Evolutionary conservation across 2,113 vertebrate genomes (phyloP).

Genomic region (Eptesicus fuscus): DNA sequence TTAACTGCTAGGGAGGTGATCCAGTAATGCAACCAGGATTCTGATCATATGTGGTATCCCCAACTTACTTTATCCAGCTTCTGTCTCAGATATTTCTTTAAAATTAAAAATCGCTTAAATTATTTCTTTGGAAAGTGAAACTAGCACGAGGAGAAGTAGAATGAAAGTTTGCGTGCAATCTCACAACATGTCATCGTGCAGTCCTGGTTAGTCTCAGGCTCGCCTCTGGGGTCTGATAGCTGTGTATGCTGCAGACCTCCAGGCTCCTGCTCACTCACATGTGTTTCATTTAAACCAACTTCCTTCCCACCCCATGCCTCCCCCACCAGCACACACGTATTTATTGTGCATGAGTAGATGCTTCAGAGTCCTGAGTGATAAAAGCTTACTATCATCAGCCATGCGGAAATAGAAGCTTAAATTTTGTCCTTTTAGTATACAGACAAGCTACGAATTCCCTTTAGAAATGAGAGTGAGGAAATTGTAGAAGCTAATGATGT

Average conservation of each 20-base stretch:
- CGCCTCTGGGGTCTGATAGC: not conserved
- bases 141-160: not conserved
- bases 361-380: not conserved
- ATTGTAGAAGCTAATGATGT: not conserved
- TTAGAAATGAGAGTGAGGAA: not conserved
- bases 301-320: not conserved
- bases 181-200: not conserved
- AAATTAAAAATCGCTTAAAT: not conserved
- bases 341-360: not conserved
- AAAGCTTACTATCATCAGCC: not conserved
- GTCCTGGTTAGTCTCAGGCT: not conserved
- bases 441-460: not conserved
- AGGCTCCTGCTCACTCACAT: not conserved
- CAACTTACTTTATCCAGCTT: not conserved
- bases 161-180: not conserved
- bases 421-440: not conserved
- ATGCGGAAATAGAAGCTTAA: not conserved
- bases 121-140: not conserved
- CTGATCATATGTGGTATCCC: not conserved
- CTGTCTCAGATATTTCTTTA: not conserved
- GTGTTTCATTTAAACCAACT: conserved; percentile 17
- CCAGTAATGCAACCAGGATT: not conserved
- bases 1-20: not conserved
- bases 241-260: not conserved
- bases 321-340: not conserved